Base-by-base conservation (phyloP, 2,888 invertebrate species). In the Holacanthella duospinosa region DNA sequence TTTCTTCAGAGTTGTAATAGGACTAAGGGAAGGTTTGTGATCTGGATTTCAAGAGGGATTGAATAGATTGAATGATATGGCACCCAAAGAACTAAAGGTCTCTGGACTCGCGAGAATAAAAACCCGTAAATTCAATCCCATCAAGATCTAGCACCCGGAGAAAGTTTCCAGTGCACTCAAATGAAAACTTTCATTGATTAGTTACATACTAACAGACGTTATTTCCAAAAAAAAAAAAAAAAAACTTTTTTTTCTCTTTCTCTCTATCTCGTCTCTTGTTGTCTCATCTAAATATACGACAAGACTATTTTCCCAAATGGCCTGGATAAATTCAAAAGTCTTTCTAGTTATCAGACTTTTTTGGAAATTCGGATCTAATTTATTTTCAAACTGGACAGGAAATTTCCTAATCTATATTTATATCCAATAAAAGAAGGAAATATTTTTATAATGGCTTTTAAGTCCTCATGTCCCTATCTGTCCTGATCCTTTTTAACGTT, bases 1-100 rank as follows among this genome's bases (percentile, higher is more conserved):
- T 59, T 48, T 27, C 29, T 24, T 29, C 25, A 29, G 44, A 61
- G 61, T n/a, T n/a, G n/a, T n/a, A n/a, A n/a, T n/a, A n/a, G n/a
- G n/a, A n/a, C n/a, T n/a, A n/a, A n/a, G n/a, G n/a, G n/a, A n/a
- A n/a, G n/a, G n/a, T n/a, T n/a, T n/a, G n/a, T n/a, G n/a, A n/a
- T n/a, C n/a, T n/a, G n/a, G n/a, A n/a, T n/a, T n/a, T n/a, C n/a
- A n/a, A n/a, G 29, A 4, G 27, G 55, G 55, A 26, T 26, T 28
- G 55, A 29, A 55, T 29, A 25, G 27, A 28, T 55, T 55, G 28
- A 26, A 55, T 26, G 55, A 55, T 29, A 9, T 24, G 29, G 27
- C 4, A 29, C 9, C 27, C 24, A 26, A 12, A 6, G 29, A 19
- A 53, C 54, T 6, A 25, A 6, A 53, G 25, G 21, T n/a, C 54